Conservation (phyloP, 2,797 vertebrate species). For the Sebastes iracundus region DNA sequence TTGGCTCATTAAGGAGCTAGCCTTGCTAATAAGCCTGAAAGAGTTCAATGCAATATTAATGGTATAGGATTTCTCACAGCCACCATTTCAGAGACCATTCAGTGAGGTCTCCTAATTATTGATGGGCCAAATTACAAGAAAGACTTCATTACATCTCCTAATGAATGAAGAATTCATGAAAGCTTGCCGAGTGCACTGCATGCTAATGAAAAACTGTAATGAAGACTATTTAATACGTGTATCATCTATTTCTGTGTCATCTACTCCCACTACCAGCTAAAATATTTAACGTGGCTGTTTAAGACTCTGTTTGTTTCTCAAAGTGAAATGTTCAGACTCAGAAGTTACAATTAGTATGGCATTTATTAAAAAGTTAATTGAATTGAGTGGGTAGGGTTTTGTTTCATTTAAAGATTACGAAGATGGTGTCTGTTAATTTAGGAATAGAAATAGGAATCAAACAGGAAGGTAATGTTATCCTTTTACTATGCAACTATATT, state of each 20-base stretch:
- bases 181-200: slow-evolving; percentile 45
- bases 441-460: background rate
- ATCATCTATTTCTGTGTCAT: slow-evolving; percentile 40
- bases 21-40: slow-evolving; percentile 76
- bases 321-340: slow-evolving; percentile 14
- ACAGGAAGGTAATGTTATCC: background rate
- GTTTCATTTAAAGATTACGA: background rate
- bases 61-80: slow-evolving; percentile 68
- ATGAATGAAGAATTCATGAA: slow-evolving; percentile 79
- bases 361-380: slow-evolving; percentile 9
- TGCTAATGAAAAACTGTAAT: slow-evolving; percentile 66
- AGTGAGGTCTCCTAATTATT: slow-evolving; percentile 78
- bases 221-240: slow-evolving; percentile 42
- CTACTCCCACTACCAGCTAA: slow-evolving; percentile 3
- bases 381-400: background rate
- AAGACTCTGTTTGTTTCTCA: slow-evolving; percentile 28
- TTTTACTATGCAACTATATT: background rate
- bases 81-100: slow-evolving; percentile 76
- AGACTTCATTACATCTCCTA: slow-evolving; percentile 77
- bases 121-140: slow-evolving; percentile 79
- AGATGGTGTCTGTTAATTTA: background rate
- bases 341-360: background rate
- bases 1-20: slow-evolving; percentile 69
- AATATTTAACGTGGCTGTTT: slow-evolving; percentile 25
- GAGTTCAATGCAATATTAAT: slow-evolving; percentile 81